These are phyloP conservation scores for Drosophila paramelanica DNA, from an alignment of 2,888 invertebrate species.

Conservation along the genomic window DNA sequence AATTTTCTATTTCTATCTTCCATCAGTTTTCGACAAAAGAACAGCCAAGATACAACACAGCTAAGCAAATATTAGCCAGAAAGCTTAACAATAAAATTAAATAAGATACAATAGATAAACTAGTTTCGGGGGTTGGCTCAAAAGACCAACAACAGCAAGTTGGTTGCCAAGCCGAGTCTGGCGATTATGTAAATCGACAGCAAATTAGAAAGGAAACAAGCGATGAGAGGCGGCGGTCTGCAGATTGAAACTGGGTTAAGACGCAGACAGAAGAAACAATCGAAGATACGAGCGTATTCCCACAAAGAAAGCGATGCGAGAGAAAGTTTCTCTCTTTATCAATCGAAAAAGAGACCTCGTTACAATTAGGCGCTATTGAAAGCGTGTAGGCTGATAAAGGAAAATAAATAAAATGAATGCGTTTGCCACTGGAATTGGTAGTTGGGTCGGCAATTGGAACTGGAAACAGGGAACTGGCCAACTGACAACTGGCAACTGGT, in stretches of 20 bases:
- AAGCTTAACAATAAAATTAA: not conserved
- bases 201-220: conserved; percentile 71
- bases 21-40: not conserved
- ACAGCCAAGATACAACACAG: conserved; percentile 24
- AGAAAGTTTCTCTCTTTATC: conserved; percentile 69
- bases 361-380: conserved; percentile 58
- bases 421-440: conserved; percentile 18
- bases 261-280: conserved; percentile 26
- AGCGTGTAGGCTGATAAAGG: conserved; percentile 25
- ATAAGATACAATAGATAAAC: conserved; percentile 39
- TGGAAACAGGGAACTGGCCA: conserved; percentile 50
- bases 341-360: conserved; percentile 58
- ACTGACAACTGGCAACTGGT: conserved; percentile 57
- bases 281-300: conserved; percentile 15
- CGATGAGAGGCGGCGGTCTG: conserved; percentile 42
- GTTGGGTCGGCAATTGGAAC: conserved; percentile 1
- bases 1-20: not conserved
- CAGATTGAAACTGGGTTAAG: conserved; percentile 62
- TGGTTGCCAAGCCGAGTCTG: conserved; percentile 42
- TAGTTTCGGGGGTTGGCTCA: conserved; percentile 44
- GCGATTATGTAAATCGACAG: conserved; percentile 68
- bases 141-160: not conserved
- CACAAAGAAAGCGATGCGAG: conserved; percentile 48
- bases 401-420: conserved; percentile 8
- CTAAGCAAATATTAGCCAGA: conserved; percentile 44